Base-by-base conservation (phyloP, 2,797 vertebrate genomes). In the Cossypha heuglini region DNA sequence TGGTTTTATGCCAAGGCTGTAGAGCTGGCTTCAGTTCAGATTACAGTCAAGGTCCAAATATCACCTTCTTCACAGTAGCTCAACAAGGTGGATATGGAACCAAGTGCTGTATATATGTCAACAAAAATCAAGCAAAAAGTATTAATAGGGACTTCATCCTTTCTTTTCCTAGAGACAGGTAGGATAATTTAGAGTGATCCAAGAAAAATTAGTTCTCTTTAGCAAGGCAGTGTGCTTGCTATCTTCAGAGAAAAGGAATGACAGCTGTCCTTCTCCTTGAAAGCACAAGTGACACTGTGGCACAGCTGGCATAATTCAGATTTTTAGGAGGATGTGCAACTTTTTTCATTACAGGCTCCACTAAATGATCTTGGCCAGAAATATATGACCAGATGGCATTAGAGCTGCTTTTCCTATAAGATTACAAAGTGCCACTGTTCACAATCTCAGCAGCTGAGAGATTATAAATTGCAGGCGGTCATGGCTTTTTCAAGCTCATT, bases 341-440 rank as follows among this genome's bases (percentile, higher is more conserved):
- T 95, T 95, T 87, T 93, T 87, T 96, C 88, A 89, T 95, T 94
- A 79, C 64, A 55, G 83, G 35, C 64, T 76, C 19, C 46, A 63
- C 90, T 93, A 92, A 96, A 75, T 81, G 82, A 83, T 96, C 83
- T 85, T 97, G 95, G 90, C 94, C 28, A 2, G 81, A 91, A 94
- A 95, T 94, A 38, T 10, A 19, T 54, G 90, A 87, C 92, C 95
- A 96, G 88, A 94, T 96, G 91, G 90, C 69, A 45, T 76, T 86
- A 54, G 91, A 95, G 78, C 94, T 81, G 68, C 74, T 94, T 86
- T 92, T 76, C 74, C 94, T 92, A 9, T 94, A 97, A 94, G 95
- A 96, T 96, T 93, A 96, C 90, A 86, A 95, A 96, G 93, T 93
- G 88, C 63, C 59, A 86, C 88, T 88, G 91, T 96, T 97, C 79